Evolutionary conservation across 35 echinoderm and acorn worm species (phyloP).

Genomic region (Patiria miniata): DNA sequence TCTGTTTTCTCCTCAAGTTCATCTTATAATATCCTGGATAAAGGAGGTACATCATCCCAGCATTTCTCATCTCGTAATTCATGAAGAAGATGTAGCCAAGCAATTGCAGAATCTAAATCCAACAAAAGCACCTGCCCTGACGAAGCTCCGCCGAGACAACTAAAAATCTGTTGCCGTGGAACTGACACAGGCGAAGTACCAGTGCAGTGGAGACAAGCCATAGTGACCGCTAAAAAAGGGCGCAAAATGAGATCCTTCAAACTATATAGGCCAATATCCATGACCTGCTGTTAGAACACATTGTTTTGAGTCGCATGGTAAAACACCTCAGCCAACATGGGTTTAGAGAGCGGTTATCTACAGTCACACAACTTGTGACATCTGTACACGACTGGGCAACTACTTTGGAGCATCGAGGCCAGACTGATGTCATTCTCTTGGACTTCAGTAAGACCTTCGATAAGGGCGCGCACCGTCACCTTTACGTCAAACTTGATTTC

Average conservation of each 20-base stretch:
- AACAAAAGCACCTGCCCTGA: no score
- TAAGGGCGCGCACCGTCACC: conserved; percentile 34
- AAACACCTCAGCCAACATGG: conserved; percentile 62
- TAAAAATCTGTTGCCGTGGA: no score
- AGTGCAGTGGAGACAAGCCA: conserved; percentile 6
- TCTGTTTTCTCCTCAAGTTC: not conserved
- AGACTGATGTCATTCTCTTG: no score
- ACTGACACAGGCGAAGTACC: not conserved
- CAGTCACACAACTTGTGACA: conserved; percentile 25
- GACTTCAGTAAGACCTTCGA: conserved; percentile 59
- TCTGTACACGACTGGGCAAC: no score
- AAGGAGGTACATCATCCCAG: not conserved
- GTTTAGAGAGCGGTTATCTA: conserved; percentile 40
- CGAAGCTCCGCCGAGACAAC: no score
- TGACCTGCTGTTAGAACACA: conserved; percentile 64
- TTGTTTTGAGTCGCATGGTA: conserved; percentile 43
- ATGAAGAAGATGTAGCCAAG: no score
- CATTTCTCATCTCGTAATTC: no score
- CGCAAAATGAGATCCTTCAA: conserved; percentile 32
- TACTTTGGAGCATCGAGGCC: no score
- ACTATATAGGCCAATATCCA: conserved; percentile 44
- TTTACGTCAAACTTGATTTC: conserved; percentile 25
- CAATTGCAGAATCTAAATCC: no score
- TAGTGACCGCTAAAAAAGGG: conserved; percentile 7
- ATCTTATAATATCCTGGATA: not conserved